Percentiles rank a stretch among this genome's conserved stretches.
Conservation (phyloP, 2,797 vertebrate genomes). For the Squalus acanthias region DNA sequence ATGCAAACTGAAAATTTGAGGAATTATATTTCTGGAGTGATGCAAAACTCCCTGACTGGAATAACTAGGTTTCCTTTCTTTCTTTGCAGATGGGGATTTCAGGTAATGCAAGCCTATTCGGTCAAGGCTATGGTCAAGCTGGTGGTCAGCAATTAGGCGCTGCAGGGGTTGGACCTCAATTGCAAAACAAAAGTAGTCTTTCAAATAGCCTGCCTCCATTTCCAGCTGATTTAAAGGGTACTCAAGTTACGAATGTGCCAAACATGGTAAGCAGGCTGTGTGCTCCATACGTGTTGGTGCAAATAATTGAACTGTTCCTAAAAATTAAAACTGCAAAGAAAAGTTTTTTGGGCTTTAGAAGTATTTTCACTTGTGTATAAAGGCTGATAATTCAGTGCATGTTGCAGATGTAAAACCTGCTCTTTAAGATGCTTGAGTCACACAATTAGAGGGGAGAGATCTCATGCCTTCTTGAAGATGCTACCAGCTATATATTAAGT, state of each 20-base stretch:
- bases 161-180: slow-evolving; percentile 72
- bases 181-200: slow-evolving; percentile 78
- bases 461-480: not conserved
- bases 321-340: not conserved
- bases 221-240: slow-evolving; percentile 82
- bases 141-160: slow-evolving; percentile 82
- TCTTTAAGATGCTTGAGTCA: not conserved
- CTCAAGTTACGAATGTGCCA: slow-evolving; percentile 75
- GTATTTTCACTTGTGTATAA: not conserved
- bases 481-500: not conserved
- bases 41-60: not conserved
- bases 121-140: slow-evolving; percentile 78
- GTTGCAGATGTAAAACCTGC: not conserved
- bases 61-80: slow-evolving; percentile 39
- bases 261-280: slow-evolving; percentile 75
- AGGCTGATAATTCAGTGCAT: not conserved
- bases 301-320: slow-evolving; percentile 13
- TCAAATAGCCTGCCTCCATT: slow-evolving; percentile 82
- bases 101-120: slow-evolving; percentile 78
- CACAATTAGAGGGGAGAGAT: too few relatives aligned
- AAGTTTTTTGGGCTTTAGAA: not conserved
- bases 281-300: not conserved
- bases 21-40: not conserved
- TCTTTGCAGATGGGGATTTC: slow-evolving; percentile 78
- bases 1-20: slow-evolving; percentile 3